These are phyloP conservation scores for Idris sp. DNA, from an alignment of 1,140 invertebrate species.

Conservation along the genomic window DNA sequence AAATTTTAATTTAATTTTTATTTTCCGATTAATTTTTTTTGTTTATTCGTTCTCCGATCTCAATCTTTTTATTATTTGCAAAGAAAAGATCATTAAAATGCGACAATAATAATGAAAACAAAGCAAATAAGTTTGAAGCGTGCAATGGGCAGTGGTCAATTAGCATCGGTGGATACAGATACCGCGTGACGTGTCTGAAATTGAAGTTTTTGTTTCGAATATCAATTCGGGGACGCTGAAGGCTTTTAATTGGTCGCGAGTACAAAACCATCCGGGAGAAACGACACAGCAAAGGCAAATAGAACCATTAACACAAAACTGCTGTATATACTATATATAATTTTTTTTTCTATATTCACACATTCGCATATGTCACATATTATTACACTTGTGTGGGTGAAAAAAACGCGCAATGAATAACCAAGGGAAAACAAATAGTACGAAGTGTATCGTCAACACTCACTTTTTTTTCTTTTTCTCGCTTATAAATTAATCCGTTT, in stretches of 20 bases:
- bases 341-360: slow-evolving; percentile 58
- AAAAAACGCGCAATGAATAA: slow-evolving; percentile 51
- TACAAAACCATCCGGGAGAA: slow-evolving; percentile 61
- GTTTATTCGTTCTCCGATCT: too few species aligned
- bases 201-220: slow-evolving; percentile 76
- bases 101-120: slow-evolving; percentile 50
- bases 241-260: slow-evolving; percentile 72
- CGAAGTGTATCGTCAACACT: slow-evolving; percentile 55
- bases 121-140: slow-evolving; percentile 67
- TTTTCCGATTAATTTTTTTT: too few species aligned
- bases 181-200: slow-evolving; percentile 72
- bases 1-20: too few species aligned
- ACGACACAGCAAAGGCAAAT: slow-evolving; percentile 61
- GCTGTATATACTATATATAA: too few species aligned
- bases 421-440: slow-evolving; percentile 48
- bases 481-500: slow-evolving; percentile 58
- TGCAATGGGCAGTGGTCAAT: slow-evolving; percentile 75
- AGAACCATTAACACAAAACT: slow-evolving; percentile 47
- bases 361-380: slow-evolving; percentile 44
- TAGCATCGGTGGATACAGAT: slow-evolving; percentile 66
- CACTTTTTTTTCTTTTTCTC: slow-evolving; percentile 52
- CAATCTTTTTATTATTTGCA: slow-evolving; percentile 13
- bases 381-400: slow-evolving; percentile 28
- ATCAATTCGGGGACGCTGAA: slow-evolving; percentile 72
- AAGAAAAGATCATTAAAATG: slow-evolving; percentile 38